Evolutionary conservation across 2,888 invertebrate species (phyloP).

Genomic region (Notodonta dromedarius): DNA sequence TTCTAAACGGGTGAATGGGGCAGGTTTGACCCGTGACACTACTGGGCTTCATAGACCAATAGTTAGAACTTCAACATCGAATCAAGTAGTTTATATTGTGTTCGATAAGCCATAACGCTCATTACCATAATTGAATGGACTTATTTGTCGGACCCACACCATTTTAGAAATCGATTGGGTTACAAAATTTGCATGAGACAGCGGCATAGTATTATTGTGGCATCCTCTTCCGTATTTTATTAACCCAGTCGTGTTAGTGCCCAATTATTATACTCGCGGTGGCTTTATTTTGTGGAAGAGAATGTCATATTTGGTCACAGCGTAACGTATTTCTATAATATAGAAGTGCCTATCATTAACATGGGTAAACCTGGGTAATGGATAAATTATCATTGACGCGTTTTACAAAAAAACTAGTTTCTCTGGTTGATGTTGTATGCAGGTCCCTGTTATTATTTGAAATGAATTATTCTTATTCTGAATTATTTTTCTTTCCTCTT

Average conservation of each 20-base stretch:
- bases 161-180: constrained; percentile 43
- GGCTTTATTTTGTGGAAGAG: background rate
- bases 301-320: constrained; percentile 1
- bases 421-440: too few species aligned
- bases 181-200: constrained; percentile 66
- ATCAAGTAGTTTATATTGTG: constrained; percentile 29
- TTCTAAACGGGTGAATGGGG: constrained; percentile 76
- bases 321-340: background rate
- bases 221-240: constrained; percentile 9
- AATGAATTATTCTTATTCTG: too few species aligned
- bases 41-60: constrained; percentile 58
- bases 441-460: too few species aligned
- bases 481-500: too few species aligned
- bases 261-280: too few species aligned
- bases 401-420: too few species aligned
- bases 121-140: background rate
- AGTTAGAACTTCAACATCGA: constrained; percentile 55
- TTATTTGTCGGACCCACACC: constrained; percentile 13
- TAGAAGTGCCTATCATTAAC: too few species aligned
- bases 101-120: constrained; percentile 35
- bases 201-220: constrained; percentile 29
- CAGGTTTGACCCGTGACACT: constrained; percentile 75
- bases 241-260: too few species aligned
- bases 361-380: background rate
- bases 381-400: too few species aligned